A percentile compares a stretch with the other conserved stretches of the same genome.
Evolutionary conservation across 2,113 vertebrate genomes (phyloP).

Genomic region (Hymenochirus boettgeri): DNA sequence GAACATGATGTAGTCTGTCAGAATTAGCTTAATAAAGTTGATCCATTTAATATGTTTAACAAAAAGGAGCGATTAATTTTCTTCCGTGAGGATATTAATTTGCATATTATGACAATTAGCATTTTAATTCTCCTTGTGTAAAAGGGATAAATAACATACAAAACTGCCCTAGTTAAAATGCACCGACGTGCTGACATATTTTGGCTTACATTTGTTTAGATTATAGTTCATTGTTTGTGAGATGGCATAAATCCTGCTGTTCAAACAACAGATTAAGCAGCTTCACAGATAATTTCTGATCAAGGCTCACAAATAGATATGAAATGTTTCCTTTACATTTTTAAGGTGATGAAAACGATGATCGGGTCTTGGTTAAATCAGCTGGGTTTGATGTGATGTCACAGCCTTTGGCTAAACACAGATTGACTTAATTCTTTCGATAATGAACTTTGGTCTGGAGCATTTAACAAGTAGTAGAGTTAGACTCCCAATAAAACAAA

Average conservation of each 20-base stretch:
- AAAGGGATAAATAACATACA: neutral
- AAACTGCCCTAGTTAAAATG: neutral
- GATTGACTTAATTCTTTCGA: conserved; percentile 73
- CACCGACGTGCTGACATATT: neutral
- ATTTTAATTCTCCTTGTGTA: neutral
- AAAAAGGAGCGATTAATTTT: neutral
- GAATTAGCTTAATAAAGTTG: too few species aligned
- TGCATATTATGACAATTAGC: neutral
- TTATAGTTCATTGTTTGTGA: conserved; percentile 46
- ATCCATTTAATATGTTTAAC: too few species aligned
- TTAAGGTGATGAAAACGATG: conserved; percentile 64
- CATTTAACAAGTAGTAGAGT: conserved; percentile 67
- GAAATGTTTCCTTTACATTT: conserved; percentile 50
- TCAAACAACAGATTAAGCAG: conserved; percentile 40
- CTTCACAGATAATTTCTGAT: conserved; percentile 29
- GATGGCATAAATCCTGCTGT: conserved; percentile 53
- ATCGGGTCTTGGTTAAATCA: conserved; percentile 59
- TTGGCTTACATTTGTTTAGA: neutral
- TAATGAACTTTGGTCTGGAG: conserved; percentile 72
- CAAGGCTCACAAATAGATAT: conserved; percentile 42
- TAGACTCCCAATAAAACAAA: conserved; percentile 67
- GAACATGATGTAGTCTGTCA: neutral
- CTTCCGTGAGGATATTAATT: neutral
- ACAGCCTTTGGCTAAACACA: conserved; percentile 71
- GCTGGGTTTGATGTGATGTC: conserved; percentile 59